Evolutionary conservation across 2,797 vertebrate genomes (phyloP).

Genomic region (Luscinia luscinia): DNA sequence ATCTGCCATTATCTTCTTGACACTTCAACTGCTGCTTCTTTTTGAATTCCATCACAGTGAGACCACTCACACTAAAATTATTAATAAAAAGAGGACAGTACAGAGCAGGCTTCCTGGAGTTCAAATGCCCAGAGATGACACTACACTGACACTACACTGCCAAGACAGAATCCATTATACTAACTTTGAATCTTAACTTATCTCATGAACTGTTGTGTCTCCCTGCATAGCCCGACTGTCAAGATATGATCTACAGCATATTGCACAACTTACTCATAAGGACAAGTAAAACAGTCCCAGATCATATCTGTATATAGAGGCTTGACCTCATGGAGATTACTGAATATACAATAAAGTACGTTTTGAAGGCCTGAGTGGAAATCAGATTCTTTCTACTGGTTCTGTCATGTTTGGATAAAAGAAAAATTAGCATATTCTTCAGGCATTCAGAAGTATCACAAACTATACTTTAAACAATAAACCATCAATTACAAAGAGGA

Average conservation of each 20-base stretch:
- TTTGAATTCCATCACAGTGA: neutral
- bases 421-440: neutral
- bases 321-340: neutral
- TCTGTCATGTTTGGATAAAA: neutral
- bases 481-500: neutral
- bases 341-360: neutral
- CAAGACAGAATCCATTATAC: neutral
- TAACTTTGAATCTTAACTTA: neutral
- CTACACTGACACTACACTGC: neutral
- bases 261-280: neutral
- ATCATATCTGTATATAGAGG: neutral
- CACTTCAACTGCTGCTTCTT: neutral
- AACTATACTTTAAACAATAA: neutral
- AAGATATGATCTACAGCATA: neutral
- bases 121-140: neutral
- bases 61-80: neutral
- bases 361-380: conserved; percentile 5
- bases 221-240: neutral
- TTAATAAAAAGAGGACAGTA: neutral
- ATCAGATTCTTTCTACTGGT: neutral
- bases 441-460: neutral
- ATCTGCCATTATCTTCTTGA: neutral
- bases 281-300: neutral
- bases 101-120: neutral
- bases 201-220: neutral